Evolutionary conservation across 2,888 invertebrate genomes (phyloP), one percentile per base, ranked within the genome.

Genomic region (Epicampocera succincta): DNA sequence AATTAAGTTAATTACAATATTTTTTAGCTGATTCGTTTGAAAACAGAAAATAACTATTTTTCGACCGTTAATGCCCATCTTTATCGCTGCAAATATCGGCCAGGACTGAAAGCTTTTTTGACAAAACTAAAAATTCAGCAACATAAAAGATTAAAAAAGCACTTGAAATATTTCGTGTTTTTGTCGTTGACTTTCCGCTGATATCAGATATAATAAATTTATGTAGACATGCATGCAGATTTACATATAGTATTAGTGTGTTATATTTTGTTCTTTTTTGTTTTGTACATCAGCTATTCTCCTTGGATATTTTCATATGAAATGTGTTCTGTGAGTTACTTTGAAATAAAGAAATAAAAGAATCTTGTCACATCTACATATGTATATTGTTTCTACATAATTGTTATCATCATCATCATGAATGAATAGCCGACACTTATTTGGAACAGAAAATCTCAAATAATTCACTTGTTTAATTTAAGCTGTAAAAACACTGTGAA

Each of bases 61-160:
- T 54, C 52, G 69, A 74, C 74, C 82, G 82, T 65, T 78, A 58
- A 25, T 82, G 60, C 66, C 82, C 82, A 82, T 90, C 88, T 87
- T 88, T 88, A 89, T 89, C 88, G 90, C 87, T 87, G 89, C 88
- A 85, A 88, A 87, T 89, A 88, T 89, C 88, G 88, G 88, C 87
- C 87, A 89, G 89, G 89, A 90, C 90, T 90, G 88, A 89, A 84
- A 89, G 89, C 88, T 87, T 88, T 86, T 71, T 52, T 68, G 61
- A 42, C 46, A 50, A 54, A 71, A 63, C 25, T 6, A 58, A 71
- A 48, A 71, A 75, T 71, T 66, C 54, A 71, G 75, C 72, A 75
- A 48, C 33, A 58, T 69, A 65, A 1, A 63, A 68, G 48, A 63
- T 56, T 46, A 21, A 61, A 68, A 82, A 83, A 72, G 72, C 66